Conservation (phyloP, 2,113 vertebrate species). For the Pygathrix nemaeus region DNA sequence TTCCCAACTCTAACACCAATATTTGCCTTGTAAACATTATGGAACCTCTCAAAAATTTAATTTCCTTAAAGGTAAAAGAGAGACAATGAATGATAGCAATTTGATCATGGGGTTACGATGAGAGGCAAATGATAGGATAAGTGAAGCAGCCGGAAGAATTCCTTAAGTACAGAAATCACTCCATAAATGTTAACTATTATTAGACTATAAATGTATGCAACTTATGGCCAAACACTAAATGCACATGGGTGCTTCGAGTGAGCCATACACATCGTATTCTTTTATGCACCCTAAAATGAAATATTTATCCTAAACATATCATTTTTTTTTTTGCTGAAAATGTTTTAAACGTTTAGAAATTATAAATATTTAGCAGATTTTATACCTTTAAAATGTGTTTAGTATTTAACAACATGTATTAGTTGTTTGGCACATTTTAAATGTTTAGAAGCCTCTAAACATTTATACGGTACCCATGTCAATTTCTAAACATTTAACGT, state of each 20-base stretch:
- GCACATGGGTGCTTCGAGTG: fast-evolving
- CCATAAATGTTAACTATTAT: background rate
- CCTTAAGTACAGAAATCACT: background rate
- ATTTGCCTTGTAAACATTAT: background rate
- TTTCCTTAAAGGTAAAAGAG: background rate
- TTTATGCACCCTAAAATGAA: background rate
- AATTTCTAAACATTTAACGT: background rate
- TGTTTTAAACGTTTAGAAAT: too few species aligned
- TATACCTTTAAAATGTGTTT: too few species aligned
- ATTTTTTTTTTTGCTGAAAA: too few species aligned
- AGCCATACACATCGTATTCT: background rate
- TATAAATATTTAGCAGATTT: too few species aligned
- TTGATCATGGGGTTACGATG: background rate
- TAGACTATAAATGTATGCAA: background rate
- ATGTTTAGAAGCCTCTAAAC: too few species aligned
- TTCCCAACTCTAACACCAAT: background rate
- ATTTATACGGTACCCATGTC: background rate
- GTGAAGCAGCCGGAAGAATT: background rate
- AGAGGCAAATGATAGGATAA: background rate
- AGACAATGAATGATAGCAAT: background rate
- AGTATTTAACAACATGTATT: too few species aligned
- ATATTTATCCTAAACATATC: background rate
- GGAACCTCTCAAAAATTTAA: background rate
- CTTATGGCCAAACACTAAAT: background rate
- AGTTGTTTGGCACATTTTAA: too few species aligned